Percentiles rank a stretch among this genome's conserved stretches.
Conservation (phyloP, 2,797 vertebrate species). For the Alosa sapidissima region DNA sequence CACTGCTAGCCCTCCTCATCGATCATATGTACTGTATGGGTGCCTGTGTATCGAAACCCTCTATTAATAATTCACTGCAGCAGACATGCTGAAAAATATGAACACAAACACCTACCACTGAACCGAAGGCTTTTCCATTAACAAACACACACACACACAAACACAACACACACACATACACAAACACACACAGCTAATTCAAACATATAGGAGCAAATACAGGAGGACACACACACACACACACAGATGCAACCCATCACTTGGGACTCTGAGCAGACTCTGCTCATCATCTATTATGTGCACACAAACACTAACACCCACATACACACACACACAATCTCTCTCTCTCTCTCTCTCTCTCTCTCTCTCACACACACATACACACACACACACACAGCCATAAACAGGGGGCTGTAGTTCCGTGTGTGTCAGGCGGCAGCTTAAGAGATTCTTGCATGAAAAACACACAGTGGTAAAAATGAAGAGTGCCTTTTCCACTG, state of each 20-base stretch:
- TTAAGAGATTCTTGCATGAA: constrained; percentile 20
- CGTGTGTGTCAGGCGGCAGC: constrained; percentile 7
- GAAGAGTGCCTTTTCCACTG: constrained; percentile 70
- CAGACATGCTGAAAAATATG: constrained; percentile 46
- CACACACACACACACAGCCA: neutral
- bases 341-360: neutral
- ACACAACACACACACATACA: too few species aligned
- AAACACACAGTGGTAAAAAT: constrained; percentile 23
- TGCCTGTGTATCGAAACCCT: constrained; percentile 39
- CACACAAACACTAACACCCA: neutral
- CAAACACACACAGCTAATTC: too few species aligned
- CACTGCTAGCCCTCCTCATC: neutral
- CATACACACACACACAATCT: neutral
- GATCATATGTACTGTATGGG: constrained; percentile 18
- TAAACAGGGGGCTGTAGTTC: neutral
- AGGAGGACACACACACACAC: neutral
- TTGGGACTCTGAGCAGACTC: neutral
- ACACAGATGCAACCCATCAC: neutral
- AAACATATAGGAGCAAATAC: too few species aligned
- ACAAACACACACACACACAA: neutral
- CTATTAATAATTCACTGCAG: constrained; percentile 52
- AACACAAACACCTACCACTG: constrained; percentile 29
- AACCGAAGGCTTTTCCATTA: neutral
- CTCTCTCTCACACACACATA: neutral
- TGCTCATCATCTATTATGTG: neutral